A percentile compares a stretch with the other conserved stretches of the same genome.
These are phyloP conservation scores for Oreochromis grahami DNA, from an alignment of 2,797 vertebrate genomes.

Conservation along the genomic window DNA sequence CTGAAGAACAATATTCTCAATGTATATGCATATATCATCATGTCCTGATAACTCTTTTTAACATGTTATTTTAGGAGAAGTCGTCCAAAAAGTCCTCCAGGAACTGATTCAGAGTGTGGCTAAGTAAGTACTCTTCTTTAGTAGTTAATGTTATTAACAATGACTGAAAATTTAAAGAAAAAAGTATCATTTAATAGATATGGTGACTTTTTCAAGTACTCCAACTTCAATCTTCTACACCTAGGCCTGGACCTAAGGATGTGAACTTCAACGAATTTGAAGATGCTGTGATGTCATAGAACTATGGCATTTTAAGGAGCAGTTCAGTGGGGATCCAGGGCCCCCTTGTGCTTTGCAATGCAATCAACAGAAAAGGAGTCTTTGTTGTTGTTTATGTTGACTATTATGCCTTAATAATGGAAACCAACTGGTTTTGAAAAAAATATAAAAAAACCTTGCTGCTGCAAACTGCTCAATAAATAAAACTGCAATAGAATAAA, in stretches of 20 bases:
- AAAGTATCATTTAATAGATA: not conserved
- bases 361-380: not conserved
- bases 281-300: not conserved
- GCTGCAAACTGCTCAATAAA: not conserved
- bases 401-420: too few species aligned
- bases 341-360: not conserved
- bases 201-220: not conserved
- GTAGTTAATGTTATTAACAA: not conserved
- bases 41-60: not conserved
- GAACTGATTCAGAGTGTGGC: rapidly evolving
- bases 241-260: not conserved
- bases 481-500: not conserved
- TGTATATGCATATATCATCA: not conserved
- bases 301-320: not conserved
- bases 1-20: not conserved
- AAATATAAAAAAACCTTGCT: not conserved
- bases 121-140: not conserved
- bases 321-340: not conserved
- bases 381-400: not conserved
- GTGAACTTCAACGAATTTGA: too few species aligned
- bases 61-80: not conserved
- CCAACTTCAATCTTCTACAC: not conserved
- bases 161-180: not conserved
- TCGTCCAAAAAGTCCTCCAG: not conserved
- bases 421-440: not conserved